Conservation (phyloP, 2,888 invertebrate species). For the Rhimphoctona megacephalus region DNA sequence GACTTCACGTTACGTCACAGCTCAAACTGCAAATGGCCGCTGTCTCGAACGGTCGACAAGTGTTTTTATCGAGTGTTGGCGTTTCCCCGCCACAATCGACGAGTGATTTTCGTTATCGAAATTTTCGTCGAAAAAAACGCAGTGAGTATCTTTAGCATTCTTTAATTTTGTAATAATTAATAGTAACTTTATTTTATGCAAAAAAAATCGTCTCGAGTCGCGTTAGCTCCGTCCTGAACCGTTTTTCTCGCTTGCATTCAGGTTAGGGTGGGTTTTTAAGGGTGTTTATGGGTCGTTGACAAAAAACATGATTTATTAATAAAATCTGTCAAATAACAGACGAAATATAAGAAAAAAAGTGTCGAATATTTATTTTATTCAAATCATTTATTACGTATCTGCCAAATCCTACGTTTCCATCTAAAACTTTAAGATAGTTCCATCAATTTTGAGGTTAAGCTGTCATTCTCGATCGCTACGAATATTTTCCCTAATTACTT, state of each 20-base stretch:
- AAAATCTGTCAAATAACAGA: background rate
- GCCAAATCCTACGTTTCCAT: background rate
- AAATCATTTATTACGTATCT: background rate
- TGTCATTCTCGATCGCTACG: conserved; percentile 5
- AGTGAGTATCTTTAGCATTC: conserved; percentile 46
- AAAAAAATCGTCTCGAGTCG: background rate
- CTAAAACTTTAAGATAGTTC: background rate
- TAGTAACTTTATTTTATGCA: background rate
- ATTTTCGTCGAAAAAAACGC: conserved; percentile 44
- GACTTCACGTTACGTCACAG: conserved; percentile 45
- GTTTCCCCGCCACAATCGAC: conserved; percentile 57
- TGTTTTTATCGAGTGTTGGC: conserved; percentile 50
- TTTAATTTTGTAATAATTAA: background rate
- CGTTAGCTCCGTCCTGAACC: background rate
- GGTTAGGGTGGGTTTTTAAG: conserved; percentile 26
- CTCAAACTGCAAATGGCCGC: conserved; percentile 63
- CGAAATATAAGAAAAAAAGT: background rate
- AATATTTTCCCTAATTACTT: background rate
- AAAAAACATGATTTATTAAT: background rate
- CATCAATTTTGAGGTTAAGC: conserved; percentile 33
- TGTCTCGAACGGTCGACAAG: conserved; percentile 52
- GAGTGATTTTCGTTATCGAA: conserved; percentile 38
- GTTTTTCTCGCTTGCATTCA: background rate
- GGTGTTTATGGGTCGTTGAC: background rate
- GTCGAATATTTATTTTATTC: background rate